Conservation (phyloP, 37 sponge, comb jelly and placozoan species). For the Cliona cf. orientalis region DNA sequence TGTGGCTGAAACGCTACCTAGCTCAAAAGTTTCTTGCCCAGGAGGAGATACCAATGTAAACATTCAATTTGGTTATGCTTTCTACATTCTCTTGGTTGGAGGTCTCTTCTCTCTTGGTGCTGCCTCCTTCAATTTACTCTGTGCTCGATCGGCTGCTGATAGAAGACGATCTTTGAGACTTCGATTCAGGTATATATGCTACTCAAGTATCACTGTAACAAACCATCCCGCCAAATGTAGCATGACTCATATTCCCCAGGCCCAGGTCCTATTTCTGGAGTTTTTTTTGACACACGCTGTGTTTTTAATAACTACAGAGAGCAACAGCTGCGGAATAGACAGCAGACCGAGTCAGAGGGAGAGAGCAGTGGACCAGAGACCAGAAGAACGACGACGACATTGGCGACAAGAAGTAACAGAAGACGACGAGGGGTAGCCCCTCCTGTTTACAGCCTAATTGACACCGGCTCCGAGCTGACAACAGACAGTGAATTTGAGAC, state of each 20-base stretch:
- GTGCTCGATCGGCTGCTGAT: constrained; percentile 75
- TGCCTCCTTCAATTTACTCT: constrained; percentile 67
- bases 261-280: no score
- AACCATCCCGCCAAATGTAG: not conserved
- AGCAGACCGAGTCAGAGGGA: no score
- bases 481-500: constrained; percentile 15
- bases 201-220: not conserved
- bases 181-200: constrained; percentile 37
- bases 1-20: constrained; percentile 60
- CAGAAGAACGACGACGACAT: not conserved
- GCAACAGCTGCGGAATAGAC: no score
- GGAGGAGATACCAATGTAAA: not conserved
- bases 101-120: constrained; percentile 68
- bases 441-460: constrained; percentile 31
- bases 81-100: constrained; percentile 61
- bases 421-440: not conserved
- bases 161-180: constrained; percentile 53
- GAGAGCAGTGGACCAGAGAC: not conserved
- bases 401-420: not conserved
- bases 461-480: constrained; percentile 5
- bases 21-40: not conserved
- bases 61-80: constrained; percentile 67
- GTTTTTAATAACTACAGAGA: no score
- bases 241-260: not conserved
- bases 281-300: no score